These are phyloP conservation scores for Xestia sexstrigata DNA, from an alignment of 2,888 invertebrate species.

Conservation along the genomic window DNA sequence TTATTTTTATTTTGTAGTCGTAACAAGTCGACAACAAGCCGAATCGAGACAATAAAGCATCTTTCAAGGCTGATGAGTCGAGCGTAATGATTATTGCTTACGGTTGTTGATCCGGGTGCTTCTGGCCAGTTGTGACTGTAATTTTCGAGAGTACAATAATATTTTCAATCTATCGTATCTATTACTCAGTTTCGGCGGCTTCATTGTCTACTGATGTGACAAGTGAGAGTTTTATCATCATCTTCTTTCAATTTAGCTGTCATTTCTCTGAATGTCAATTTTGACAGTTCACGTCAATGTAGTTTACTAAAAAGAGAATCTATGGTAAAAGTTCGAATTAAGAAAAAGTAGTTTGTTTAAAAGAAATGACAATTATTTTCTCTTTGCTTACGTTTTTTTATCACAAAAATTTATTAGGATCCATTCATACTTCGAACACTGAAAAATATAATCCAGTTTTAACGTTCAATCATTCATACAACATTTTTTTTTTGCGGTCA, in stretches of 20 bases:
- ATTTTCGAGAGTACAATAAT: conserved; percentile 72
- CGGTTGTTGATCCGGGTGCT: conserved; percentile 84
- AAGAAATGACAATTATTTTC: background rate
- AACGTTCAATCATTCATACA: background rate
- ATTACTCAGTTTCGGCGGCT: conserved; percentile 31
- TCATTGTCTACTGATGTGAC: conserved; percentile 39
- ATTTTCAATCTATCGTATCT: conserved; percentile 57
- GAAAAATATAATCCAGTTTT: background rate
- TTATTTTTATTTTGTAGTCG: conserved; percentile 80
- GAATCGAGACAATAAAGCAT: conserved; percentile 88
- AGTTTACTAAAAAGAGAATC: background rate
- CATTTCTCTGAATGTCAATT: background rate
- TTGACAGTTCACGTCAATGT: background rate
- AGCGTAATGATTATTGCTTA: conserved; percentile 88
- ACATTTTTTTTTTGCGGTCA: conserved; percentile 16
- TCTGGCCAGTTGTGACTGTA: conserved; percentile 78
- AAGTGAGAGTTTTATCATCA: conserved; percentile 30
- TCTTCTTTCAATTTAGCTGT: background rate
- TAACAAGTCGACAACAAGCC: conserved; percentile 89
- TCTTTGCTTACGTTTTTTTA: background rate
- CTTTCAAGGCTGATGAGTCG: conserved; percentile 87
- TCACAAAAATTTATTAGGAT: background rate
- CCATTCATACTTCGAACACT: background rate
- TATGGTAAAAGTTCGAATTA: background rate
- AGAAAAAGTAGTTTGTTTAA: background rate